Percentiles rank a stretch among this genome's conserved stretches.
These are phyloP conservation scores for Chelonoidis abingdonii DNA, from an alignment of 2,113 vertebrate genomes.

Conservation along the genomic window DNA sequence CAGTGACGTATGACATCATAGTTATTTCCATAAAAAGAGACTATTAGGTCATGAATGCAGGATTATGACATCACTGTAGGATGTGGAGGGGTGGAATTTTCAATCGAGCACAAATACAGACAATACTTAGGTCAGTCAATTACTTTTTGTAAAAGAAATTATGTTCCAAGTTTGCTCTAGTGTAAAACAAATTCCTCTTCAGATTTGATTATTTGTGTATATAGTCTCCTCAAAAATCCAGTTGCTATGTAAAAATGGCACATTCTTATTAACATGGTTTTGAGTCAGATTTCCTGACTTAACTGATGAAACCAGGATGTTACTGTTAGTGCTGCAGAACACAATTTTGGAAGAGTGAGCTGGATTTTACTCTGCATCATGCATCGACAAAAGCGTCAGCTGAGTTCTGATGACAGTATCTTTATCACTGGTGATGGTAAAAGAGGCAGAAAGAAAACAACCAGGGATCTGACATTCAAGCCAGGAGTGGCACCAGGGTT, in stretches of 20 bases:
- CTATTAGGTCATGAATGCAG: neutral
- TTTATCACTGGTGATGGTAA: neutral
- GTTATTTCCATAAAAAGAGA: neutral
- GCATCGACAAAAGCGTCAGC: rapidly evolving
- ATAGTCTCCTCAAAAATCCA: neutral
- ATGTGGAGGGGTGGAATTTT: neutral
- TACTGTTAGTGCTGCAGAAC: neutral
- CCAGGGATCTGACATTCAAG: no score
- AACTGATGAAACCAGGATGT: neutral
- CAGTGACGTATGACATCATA: neutral
- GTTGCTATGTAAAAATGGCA: neutral
- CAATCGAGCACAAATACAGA: neutral
- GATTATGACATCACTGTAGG: neutral
- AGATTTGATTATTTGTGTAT: neutral
- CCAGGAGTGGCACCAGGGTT: no score
- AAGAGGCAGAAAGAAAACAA: neutral
- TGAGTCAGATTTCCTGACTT: neutral
- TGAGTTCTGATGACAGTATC: neutral
- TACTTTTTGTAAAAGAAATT: neutral
- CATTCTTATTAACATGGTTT: neutral
- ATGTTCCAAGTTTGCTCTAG: no score
- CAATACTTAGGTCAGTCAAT: neutral
- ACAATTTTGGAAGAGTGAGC: neutral
- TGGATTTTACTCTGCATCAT: neutral
- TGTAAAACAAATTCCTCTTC: neutral